Percentiles rank a stretch among this genome's conserved stretches.
Evolutionary conservation across 1,140 invertebrate genomes (phyloP).

Genomic region (Whitmania pigra): DNA sequence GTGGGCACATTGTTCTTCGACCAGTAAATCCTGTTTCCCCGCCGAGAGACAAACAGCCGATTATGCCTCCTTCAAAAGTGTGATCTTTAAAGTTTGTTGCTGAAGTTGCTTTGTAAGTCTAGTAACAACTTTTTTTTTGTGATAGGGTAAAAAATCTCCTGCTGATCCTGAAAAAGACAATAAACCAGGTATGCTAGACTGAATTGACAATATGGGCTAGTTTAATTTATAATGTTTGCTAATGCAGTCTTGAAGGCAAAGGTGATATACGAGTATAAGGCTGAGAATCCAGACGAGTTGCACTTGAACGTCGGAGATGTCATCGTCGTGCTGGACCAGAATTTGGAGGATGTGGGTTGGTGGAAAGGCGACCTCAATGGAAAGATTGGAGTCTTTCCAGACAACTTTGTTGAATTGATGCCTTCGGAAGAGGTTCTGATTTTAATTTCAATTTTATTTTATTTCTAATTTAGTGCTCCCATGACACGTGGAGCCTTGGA

Average conservation of each 20-base stretch:
- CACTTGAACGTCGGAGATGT: slow-evolving; percentile 69
- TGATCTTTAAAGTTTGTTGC: no score
- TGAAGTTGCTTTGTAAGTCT: no score
- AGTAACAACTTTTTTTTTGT: no score
- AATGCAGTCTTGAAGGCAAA: slow-evolving; percentile 47
- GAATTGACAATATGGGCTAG: no score
- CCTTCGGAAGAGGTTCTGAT: slow-evolving; percentile 27
- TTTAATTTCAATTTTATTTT: no score
- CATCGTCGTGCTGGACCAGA: slow-evolving; percentile 69
- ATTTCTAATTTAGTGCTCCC: no score
- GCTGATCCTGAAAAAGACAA: no score
- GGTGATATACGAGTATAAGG: slow-evolving; percentile 78
- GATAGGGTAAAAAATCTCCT: no score
- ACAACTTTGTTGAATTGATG: slow-evolving; percentile 65
- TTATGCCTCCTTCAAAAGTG: no score
- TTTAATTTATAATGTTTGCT: no score
- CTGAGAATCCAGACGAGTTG: slow-evolving; percentile 80
- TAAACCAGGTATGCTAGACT: no score
- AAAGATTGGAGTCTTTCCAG: slow-evolving; percentile 79
- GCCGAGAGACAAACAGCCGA: slow-evolving; percentile 15
- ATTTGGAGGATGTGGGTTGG: slow-evolving; percentile 81
- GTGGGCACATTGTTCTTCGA: slow-evolving; percentile 36
- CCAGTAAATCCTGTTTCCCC: slow-evolving; percentile 19
- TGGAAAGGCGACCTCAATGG: slow-evolving; percentile 87
- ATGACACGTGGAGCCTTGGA: no score